A percentile compares a stretch with the other conserved stretches of the same genome.
phyloP scores from a whole-genome alignment of 2,113 vertebrate genomes.

The Capreolus pygargus region DNA sequence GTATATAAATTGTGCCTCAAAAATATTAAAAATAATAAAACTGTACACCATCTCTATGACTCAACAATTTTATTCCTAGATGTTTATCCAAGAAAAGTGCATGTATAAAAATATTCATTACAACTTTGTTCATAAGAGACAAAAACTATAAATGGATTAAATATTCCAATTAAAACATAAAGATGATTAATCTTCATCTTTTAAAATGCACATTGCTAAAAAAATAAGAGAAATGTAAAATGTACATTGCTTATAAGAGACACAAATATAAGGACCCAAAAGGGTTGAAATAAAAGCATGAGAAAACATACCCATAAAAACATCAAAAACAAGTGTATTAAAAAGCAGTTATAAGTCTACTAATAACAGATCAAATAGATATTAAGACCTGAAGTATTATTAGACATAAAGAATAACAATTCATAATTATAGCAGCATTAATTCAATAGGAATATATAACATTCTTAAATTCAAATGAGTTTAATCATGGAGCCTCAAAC shows the following conservation, averaged over 20 bases:
- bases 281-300: not conserved
- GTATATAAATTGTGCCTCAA: not conserved
- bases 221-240: not conserved
- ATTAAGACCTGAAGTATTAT: not conserved
- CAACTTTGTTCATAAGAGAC: not conserved
- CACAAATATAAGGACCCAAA: not conserved
- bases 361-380: not conserved
- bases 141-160: not conserved
- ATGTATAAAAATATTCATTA: not conserved
- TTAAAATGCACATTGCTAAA: not conserved
- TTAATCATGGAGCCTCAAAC: not conserved
- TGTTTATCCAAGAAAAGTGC: not conserved
- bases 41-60: not conserved
- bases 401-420: not conserved
- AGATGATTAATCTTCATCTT: not conserved
- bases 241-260: not conserved
- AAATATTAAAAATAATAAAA: not conserved
- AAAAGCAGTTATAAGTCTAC: not conserved
- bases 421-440: not conserved
- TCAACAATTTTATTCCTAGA: not conserved
- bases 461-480: not conserved
- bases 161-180: slow-evolving; percentile 12
- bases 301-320: not conserved
- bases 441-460: not conserved
- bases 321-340: not conserved